A percentile compares a stretch with the other conserved stretches of the same genome.
phyloP scores from a whole-genome alignment of 2,113 vertebrate genomes.

The Ovis canadensis region DNA sequence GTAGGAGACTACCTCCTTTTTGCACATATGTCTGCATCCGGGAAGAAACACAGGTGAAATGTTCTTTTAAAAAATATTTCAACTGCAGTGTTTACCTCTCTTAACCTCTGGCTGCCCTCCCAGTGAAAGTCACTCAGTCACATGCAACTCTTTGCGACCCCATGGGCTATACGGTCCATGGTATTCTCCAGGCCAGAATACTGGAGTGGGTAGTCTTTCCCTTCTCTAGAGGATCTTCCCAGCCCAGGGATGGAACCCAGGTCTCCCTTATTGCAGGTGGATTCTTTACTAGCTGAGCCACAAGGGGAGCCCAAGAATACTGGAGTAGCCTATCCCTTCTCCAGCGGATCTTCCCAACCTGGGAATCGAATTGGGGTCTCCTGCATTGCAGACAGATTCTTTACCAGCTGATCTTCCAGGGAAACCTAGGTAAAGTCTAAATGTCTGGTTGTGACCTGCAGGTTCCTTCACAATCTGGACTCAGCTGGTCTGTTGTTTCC shows the following conservation, averaged over 20 bases:
- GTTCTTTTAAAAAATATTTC: constrained; percentile 21
- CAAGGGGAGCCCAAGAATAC: background rate
- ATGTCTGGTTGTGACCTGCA: background rate
- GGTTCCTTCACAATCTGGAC: background rate
- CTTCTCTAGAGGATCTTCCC: background rate
- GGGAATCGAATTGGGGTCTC: background rate
- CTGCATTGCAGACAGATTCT: background rate
- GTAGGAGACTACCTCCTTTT: background rate
- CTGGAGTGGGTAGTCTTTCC: background rate
- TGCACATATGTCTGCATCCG: background rate
- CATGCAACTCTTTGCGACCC: background rate
- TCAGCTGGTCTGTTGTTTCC: background rate
- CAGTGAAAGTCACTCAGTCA: background rate
- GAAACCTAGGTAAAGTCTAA: background rate
- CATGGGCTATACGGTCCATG: background rate
- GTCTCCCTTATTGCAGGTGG: background rate
- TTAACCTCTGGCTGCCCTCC: background rate
- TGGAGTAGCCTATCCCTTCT: background rate
- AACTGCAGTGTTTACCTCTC: background rate
- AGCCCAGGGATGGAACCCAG: background rate
- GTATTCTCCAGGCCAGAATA: background rate
- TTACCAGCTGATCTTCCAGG: background rate
- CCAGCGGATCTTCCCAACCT: background rate
- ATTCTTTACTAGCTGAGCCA: background rate
- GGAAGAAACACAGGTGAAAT: background rate